A percentile compares a stretch with the other conserved stretches of the same genome.
Evolutionary conservation across 2,888 invertebrate genomes (phyloP).

Genomic region (Gortyna flavago): DNA sequence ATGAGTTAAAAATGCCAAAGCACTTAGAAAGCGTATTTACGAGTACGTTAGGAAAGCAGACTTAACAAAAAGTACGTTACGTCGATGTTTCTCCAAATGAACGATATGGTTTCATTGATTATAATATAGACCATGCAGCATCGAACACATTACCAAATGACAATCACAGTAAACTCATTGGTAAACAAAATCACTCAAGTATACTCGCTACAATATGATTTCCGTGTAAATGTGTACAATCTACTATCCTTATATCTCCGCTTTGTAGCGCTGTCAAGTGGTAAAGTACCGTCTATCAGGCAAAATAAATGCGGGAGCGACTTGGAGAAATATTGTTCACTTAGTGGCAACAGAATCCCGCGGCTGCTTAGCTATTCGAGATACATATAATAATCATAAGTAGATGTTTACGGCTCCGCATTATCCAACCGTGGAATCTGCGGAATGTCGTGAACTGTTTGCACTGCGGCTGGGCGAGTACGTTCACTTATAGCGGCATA

Average conservation of each 20-base stretch:
- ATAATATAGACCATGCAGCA: conserved; percentile 12
- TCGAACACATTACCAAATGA: conserved; percentile 19
- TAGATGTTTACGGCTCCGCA: conserved; percentile 50
- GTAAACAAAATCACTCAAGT: conserved; percentile 40
- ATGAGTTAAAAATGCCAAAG: too few species aligned
- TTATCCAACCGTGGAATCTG: conserved; percentile 54
- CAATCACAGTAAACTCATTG: conserved; percentile 4
- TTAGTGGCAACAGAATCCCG: conserved; percentile 32
- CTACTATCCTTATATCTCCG: conserved; percentile 11
- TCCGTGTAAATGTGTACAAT: conserved; percentile 38
- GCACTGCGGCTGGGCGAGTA: conserved; percentile 39
- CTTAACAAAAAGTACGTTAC: too few species aligned
- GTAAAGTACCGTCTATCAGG: conserved; percentile 41
- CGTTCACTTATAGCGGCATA: conserved; percentile 19
- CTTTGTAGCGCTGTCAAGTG: conserved; percentile 45
- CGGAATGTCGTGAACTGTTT: conserved; percentile 60
- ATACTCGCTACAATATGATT: conserved; percentile 31
- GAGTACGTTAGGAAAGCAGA: too few species aligned
- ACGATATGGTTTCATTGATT: conserved; percentile 1
- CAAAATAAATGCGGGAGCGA: conserved; percentile 51
- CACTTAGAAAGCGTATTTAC: too few species aligned
- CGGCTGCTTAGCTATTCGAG: conserved; percentile 39
- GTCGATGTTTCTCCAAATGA: too few species aligned
- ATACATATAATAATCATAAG: conserved; percentile 60
- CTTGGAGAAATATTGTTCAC: conserved; percentile 50